Conservation (phyloP, 2,113 vertebrate species). For the Cygnus atratus region DNA sequence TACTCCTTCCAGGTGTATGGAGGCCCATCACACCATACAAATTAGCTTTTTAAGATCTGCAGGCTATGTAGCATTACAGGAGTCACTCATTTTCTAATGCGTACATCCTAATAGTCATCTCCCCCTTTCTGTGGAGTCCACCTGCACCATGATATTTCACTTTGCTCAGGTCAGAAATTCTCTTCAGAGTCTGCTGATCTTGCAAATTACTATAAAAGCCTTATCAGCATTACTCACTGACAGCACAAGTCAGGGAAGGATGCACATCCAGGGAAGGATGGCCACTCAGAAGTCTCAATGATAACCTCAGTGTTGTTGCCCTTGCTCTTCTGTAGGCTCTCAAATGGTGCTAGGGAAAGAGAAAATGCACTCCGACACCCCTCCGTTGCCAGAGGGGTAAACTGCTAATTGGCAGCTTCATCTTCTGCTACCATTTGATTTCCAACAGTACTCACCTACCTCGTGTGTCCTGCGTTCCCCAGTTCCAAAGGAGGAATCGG, state of each 20-base stretch:
- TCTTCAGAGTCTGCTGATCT: not conserved
- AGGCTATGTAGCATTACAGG: not conserved
- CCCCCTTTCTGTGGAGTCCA: not conserved
- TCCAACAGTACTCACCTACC: not conserved
- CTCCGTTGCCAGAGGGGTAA: not conserved
- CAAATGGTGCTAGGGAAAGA: not conserved
- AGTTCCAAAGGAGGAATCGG: not conserved
- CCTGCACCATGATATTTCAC: not conserved
- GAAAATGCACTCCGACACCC: not conserved
- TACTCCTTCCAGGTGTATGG: not conserved
- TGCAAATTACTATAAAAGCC: not conserved
- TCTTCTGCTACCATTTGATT: not conserved
- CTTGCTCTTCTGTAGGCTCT: not conserved
- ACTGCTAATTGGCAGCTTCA: not conserved
- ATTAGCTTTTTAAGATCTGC: not conserved
- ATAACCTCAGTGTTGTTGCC: not conserved
- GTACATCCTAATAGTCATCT: not conserved
- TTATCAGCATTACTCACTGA: not conserved
- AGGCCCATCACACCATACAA: not conserved
- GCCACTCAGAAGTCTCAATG: not conserved
- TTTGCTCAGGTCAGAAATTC: not conserved
- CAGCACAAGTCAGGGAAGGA: not conserved
- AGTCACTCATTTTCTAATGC: not conserved
- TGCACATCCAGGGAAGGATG: rapidly evolving
- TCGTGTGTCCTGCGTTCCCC: not conserved